Base-by-base conservation (phyloP, 2,888 invertebrate species). In the Embidobia sp. region DNA sequence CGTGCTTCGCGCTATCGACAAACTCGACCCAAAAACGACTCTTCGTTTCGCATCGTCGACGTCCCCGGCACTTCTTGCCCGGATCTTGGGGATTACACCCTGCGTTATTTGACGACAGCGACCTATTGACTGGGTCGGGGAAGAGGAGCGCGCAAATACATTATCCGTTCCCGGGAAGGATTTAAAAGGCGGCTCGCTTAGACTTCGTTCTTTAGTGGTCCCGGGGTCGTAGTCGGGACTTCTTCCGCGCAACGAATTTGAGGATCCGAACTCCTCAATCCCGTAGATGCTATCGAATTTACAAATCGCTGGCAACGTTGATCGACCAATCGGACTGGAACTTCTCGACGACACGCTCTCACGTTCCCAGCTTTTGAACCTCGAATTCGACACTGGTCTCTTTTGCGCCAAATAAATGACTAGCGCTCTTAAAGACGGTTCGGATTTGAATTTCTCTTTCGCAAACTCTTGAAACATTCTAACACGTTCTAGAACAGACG, bases 381-480 rank as follows among this genome's bases (percentile, higher is more conserved):
- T 93, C 0, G 95, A 95, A 79, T 94, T 92, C 1, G 93, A 92
- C 0, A 95, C 94, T 3, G 95, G 94, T 83, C 92, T 93, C 77
- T 94, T 93, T 81, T 94, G 92, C 37, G 92, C 91, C 33, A 94
- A 90, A 85, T 94, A 95, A 26, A 93, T 91, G 84, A 93, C 93
- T 77, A 93, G 85, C 2, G 92, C 90, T 35, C 91, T 88, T 16
- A 92, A 87, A 5, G 93, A 92, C 59, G 93, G 93, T 69, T 94
- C 93, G 22, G 92, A 90, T 78, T 84, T 90, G 61, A 84, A 88
- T 77, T 83, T 88, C 72, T 90, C 90, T 66, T 90, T 89, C 3
- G 79, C 90, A 35, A 87, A 85, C n/a, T 92, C 91, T 80, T 94
- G 93, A 85, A 95, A 94, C 84, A 93, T 92, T 86, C 91, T 92